phyloP scores from a whole-genome alignment of 2,888 invertebrate genomes.

The Phlogophora meticulosa region DNA sequence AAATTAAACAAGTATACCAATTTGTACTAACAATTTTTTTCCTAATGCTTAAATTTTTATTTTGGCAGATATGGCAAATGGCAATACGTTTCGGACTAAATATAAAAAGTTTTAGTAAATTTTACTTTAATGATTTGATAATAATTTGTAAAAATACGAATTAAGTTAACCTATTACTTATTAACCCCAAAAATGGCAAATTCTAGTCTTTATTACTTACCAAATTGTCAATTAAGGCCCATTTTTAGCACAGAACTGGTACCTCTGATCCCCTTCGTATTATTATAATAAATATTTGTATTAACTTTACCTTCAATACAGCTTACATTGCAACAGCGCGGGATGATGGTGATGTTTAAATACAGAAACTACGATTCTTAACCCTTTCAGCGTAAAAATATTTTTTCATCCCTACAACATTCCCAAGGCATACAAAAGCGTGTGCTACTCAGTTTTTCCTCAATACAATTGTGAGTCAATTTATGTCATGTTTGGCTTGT shows the following conservation, averaged over 20 bases:
- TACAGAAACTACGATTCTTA: neutral
- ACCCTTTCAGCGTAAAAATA: neutral
- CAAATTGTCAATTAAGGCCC: constrained; percentile 56
- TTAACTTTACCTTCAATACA: constrained; percentile 11
- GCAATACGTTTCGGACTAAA: constrained; percentile 29
- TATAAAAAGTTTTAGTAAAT: constrained; percentile 6
- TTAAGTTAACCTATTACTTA: constrained; percentile 33
- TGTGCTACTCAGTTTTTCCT: neutral
- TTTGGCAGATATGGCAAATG: constrained; percentile 57
- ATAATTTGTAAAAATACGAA: constrained; percentile 49
- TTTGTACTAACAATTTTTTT: constrained; percentile 43
- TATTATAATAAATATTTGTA: constrained; percentile 12
- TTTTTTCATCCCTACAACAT: neutral
- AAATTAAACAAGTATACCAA: constrained; percentile 34
- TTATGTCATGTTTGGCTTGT: neutral
- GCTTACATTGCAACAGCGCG: constrained; percentile 15
- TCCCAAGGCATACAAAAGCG: neutral
- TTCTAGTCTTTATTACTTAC: constrained; percentile 15
- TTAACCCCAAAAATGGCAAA: constrained; percentile 23
- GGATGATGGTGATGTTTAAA: neutral
- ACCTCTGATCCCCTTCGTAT: constrained; percentile 1
- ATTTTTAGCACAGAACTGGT: constrained; percentile 38
- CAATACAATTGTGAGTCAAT: constrained; percentile 5
- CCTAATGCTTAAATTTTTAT: constrained; percentile 34
- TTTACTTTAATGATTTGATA: constrained; percentile 12